Base-by-base conservation (phyloP, 2,888 invertebrate genomes). In the Pediacus dermestoides region DNA sequence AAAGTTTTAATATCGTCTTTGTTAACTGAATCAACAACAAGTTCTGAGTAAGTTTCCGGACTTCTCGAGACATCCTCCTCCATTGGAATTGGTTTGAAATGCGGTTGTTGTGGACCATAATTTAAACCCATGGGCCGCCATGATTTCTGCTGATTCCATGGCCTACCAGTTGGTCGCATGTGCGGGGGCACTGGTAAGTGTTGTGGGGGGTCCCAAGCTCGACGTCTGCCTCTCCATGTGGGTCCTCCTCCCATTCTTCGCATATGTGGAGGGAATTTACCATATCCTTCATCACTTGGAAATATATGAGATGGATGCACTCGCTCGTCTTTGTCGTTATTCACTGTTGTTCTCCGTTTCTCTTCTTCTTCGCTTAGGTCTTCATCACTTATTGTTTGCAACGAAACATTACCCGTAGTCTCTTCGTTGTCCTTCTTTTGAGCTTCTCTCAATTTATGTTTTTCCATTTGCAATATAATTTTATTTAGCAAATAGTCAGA, bases 401-500 rank as follows among this genome's bases (percentile, higher is more conserved):
- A 41, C 2, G 63, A 61, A 14, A 54, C 49, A 35, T 61, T 64
- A 10, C 47, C 53, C 3, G 52, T 71, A 1, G 75, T 74, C 26
- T 75, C 73, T 58, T 81, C 80, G 12, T 79, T 80, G 41, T 85
- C 86, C 21, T 80, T 79, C 30, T 83, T 76, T 52, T 86, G 82
- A 0, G 85, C 85, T 39, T 87, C 87, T 40, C 83, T 80, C 2
- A 87, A 67, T 63, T 88, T 88, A 38, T 75, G 73, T 34, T 80
- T 82, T 61, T 90, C 89, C 52, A 85, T 85, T 50, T 89, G 78
- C 52, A 84, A 81, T 44, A 88, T 71, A 1, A 88, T 83, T 64
- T 86, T 85, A 62, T 81, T 82, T 64, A 89, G 79, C 10, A 88
- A 70, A 6, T 81, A 80, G 52, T 83, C 82, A 62, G 86, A 86